Base-by-base conservation (phyloP, 2,888 invertebrate species). In the Drosophila leonis region DNA sequence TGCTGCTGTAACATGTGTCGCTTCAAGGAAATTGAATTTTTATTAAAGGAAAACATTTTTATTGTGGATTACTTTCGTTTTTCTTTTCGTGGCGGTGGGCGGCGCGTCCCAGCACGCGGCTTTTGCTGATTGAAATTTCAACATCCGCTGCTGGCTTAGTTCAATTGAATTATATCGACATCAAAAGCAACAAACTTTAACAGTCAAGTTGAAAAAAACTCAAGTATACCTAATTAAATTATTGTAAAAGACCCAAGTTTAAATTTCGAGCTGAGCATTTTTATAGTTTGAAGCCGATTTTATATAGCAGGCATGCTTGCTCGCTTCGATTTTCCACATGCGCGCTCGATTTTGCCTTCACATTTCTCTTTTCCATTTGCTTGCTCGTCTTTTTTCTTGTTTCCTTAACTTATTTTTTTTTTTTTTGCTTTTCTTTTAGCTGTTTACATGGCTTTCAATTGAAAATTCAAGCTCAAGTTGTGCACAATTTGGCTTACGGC, bases 11-110 rank as follows among this genome's bases (percentile, higher is more conserved):
- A 90, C 90, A 90, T 90, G 89, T 90, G 90, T 84, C 83, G 83
- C 88, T 87, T 79, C 74, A 65, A 83, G 90, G 90, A 90, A 90
- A 90, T 90, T 90, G 90, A 90, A 90, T 90, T 90, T 90, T 90
- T 90, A 90, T 90, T 90, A 88, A 90, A 90, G 90, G 88, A 90
- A 90, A 90, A 90, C 82, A 89, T 83, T 90, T 90, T 90, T 87
- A 84, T 90, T 88, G 87, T 73, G 87, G 85, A 90, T 90, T 87
- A 90, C 88, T 90, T 88, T 84, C 87, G 76, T 87, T 80, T 83
- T 74, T 68, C 67, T 65, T 60, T 27, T 20, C 20, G n/a, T 20
- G 7, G 49, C 33, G 24, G 41, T n/a, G 29, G 39, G 56, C 15
- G 15, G 5, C 9, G 27, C 9, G 27, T 9, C 27, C 46, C 46